Evolutionary conservation across 2,113 vertebrate species (phyloP).

Genomic region (Proteles cristata): DNA sequence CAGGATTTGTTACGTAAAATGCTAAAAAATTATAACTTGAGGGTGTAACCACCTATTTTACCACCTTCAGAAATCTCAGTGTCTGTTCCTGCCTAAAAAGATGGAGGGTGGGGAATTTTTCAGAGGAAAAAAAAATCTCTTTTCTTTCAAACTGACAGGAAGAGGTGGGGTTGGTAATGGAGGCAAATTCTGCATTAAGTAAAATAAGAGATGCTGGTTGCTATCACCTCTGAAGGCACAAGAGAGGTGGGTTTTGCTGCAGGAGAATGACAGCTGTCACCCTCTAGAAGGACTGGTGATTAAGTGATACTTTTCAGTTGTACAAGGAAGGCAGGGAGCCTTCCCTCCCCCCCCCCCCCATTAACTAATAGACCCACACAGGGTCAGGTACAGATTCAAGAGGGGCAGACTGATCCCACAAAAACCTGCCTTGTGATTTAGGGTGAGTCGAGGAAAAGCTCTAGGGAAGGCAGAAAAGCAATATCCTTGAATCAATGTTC

Average conservation of each 20-base stretch:
- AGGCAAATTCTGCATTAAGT: background rate
- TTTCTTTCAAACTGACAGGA: conserved; percentile 30
- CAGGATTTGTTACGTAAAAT: conserved; percentile 69
- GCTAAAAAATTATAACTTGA: conserved; percentile 58
- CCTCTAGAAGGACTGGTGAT: background rate
- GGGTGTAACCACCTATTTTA: conserved; percentile 63
- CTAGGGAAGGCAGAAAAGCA: background rate
- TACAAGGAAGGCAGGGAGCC: background rate
- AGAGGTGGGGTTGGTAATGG: background rate
- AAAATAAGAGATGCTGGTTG: background rate
- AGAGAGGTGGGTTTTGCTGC: background rate
- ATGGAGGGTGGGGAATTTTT: conserved; percentile 1
- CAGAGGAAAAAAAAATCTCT: background rate
- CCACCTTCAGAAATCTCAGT: conserved; percentile 62
- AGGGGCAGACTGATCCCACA: background rate
- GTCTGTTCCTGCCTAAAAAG: conserved; percentile 46
- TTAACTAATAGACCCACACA: background rate
- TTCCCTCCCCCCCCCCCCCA: background rate
- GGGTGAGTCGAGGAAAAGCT: background rate
- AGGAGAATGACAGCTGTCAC: background rate
- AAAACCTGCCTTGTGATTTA: background rate
- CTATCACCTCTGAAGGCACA: background rate
- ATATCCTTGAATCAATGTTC: background rate
- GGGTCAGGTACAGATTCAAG: background rate
- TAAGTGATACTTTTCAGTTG: background rate